Evolutionary conservation across 2,888 invertebrate species (phyloP), one percentile per base, ranked within the genome.

Genomic region (Antheraea yamamai): DNA sequence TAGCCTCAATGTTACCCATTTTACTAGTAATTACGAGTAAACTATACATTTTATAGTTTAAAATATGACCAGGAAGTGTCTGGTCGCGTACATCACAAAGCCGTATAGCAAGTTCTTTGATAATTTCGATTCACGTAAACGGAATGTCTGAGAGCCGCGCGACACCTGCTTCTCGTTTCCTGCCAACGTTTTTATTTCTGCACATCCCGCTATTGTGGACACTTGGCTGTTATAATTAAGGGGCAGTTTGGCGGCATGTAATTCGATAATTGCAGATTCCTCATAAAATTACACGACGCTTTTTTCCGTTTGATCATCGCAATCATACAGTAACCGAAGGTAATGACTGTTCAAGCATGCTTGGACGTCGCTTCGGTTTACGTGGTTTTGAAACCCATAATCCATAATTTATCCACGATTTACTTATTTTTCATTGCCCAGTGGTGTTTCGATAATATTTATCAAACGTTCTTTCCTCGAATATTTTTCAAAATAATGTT

Each of bases 141-240:
- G 70, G 70, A 70, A 70, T 70, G n/a, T 39, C 84, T 78, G 85
- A 82, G 85, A 82, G 85, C 87, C 87, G 81, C 78, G 80, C 76
- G 82, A 86, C 93, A 92, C 92, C 93, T 92, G 93, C 87, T 80
- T 74, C 73, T 74, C 76, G 85, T 87, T 90, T 92, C 92, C 92
- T 90, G 85, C 76, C 78, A 81, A 82, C 81, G 88, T 88, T 90
- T 88, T 83, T 70, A 84, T 82, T 72, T 81, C 70, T 35, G n/a
- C 12, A 39, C 70, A 81, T 72, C 81, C 70, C 39, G 35, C 26
- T 39, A 39, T 39, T 39, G 73, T 75, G 73, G 82, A 79, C 84
- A 84, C 90, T 92, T 92, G 92, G 68, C 39, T 70, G 8, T n/a
- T 39, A 39, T 70, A 70, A 70, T 70, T n/a, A 20, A n/a, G 20